Base-by-base conservation (phyloP, 1,140 invertebrate species). In the Ceratina calcarata region DNA sequence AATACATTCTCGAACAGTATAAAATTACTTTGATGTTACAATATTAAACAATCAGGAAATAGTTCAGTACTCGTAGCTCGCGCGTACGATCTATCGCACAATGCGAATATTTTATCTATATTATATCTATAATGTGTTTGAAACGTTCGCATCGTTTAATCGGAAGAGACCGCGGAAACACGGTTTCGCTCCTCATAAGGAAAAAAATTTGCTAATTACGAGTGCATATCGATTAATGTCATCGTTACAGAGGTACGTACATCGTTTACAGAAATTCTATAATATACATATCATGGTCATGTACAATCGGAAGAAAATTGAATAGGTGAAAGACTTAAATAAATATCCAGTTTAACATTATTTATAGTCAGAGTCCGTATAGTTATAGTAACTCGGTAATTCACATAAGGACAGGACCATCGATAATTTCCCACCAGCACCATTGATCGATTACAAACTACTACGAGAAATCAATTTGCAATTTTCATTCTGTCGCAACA, bases 11-110 rank as follows among this genome's bases (percentile, higher is more conserved):
- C 53, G 64, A 86, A 82, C 66, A 66, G 81, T 87, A 84, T 82
- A 87, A 84, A 86, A 86, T 86, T 83, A 86, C 71, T 86, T 87
- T 84, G 66, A 57, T 51, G 53, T 68, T 10, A 45, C 37, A 45
- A 4, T 32, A 32, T 85, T 69, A 78, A 45, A 82, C 76, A 58
- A 51, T 60, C 18, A 65, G 55, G n/a, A 57, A 81, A 75, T 62
- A 58, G 75, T 85, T 71, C 69, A 85, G 66, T 74, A 75, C 61
- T 68, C 55, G 64, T 64, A 45, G 49, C 64, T 75, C 55, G 74
- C 37, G 20, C 18, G 22, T 67, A 65, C 65, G 49, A 16, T 62
- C 51, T 57, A 80, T 66, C 45, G 68, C 65, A 76, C 58, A 51
- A 45, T 49, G 65, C 53, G 24, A 58, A 10, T 79, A 55, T 45